Base-by-base conservation (phyloP, 1,140 invertebrate genomes). In the Matsumurasca onukii region DNA sequence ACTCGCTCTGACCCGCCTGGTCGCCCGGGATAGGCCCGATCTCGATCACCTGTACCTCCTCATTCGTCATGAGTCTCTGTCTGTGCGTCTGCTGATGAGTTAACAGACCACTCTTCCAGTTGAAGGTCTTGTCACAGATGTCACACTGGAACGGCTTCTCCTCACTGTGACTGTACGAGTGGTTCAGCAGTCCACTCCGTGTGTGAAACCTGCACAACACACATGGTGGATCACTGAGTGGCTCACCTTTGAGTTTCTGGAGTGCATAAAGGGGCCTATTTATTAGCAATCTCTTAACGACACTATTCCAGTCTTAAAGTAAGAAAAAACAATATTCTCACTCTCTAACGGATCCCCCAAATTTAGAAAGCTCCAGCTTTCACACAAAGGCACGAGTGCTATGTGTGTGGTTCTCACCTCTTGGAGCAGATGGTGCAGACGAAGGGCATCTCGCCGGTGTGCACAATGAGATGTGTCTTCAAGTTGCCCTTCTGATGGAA, bases 211-310 rank as follows among this genome's bases (percentile, higher is more conserved):
- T 72, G n/a, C n/a, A n/a, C 62, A 83, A 76, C 91, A 80, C 95
- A 97, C 76, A 94, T 91, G 25, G 87, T 88, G 80, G 95, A 98
- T 91, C 88, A 76, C 95, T 97, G 0, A 94, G 94, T 73, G 95
- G 93, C 77, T 67, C 62, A 20, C 66, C 66, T 17, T 66, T 73
- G 61, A n/a, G n/a, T n/a, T n/a, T n/a, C n/a, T n/a, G n/a, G n/a
- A n/a, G n/a, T n/a, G n/a, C n/a, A n/a, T n/a, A n/a, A n/a, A n/a
- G n/a, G n/a, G n/a, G n/a, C n/a, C n/a, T n/a, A n/a, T n/a, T n/a
- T n/a, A n/a, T n/a, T 73, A 71, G 22, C 24, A 66, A 15, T 49
- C 63, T 29, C n/a, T 65, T 22, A 72, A 71, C 24, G 62, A 39
- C 13, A 66, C 70, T 30, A 73, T 30, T 13, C 65, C 69, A n/a